These are phyloP conservation scores for Agrilus biguttatus DNA, from an alignment of 2,888 invertebrate genomes.

Conservation along the genomic window DNA sequence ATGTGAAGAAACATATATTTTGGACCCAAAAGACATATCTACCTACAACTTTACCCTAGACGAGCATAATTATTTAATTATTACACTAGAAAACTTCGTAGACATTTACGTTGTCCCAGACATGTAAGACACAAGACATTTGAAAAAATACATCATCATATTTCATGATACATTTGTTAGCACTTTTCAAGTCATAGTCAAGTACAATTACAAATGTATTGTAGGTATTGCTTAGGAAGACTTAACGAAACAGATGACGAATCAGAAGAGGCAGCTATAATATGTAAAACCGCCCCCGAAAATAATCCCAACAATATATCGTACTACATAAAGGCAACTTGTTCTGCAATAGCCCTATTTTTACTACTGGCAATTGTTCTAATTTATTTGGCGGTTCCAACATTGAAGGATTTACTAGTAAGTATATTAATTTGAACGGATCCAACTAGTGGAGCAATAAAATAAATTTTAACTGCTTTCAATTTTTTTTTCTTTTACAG, in stretches of 20 bases:
- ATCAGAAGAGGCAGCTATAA: not conserved
- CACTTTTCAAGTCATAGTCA: too few species aligned
- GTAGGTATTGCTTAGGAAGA: not conserved
- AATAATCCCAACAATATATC: constrained; percentile 9
- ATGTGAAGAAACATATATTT: too few species aligned
- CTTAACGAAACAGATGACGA: not conserved
- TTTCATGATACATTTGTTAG: too few species aligned
- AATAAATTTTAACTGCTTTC: too few species aligned
- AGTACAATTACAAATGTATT: too few species aligned
- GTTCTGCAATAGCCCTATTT: constrained; percentile 16
- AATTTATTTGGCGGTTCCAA: constrained; percentile 40
- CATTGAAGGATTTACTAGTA: constrained; percentile 34
- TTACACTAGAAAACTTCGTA: too few species aligned
- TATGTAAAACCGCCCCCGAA: constrained; percentile 6
- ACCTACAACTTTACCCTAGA: too few species aligned
- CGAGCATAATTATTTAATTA: too few species aligned
- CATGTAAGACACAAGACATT: not conserved
- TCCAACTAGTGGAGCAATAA: too few species aligned
- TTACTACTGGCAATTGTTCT: constrained; percentile 39
- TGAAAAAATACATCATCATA: too few species aligned
- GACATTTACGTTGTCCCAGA: constrained; percentile 1
- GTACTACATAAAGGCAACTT: constrained; percentile 9
- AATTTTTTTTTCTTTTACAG: constrained; percentile 30
- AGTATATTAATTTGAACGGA: not conserved
- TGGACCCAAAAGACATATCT: too few species aligned